Percentiles rank a stretch among this genome's conserved stretches.
These are phyloP conservation scores for Rhyacophila brunnea DNA, from an alignment of 1,140 invertebrate species.

Conservation along the genomic window DNA sequence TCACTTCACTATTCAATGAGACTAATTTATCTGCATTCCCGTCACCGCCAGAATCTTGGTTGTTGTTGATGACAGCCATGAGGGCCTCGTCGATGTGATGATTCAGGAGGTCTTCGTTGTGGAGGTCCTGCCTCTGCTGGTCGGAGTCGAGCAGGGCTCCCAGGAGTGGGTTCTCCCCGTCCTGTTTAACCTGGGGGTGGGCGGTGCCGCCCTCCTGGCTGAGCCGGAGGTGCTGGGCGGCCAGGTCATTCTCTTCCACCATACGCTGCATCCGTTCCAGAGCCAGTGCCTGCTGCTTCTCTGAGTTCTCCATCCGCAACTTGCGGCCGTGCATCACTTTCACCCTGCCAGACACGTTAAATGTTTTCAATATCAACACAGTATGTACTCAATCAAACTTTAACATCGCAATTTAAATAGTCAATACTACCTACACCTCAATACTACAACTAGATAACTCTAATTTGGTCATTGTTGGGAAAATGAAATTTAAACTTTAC, in stretches of 20 bases:
- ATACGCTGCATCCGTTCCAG: slow-evolving; percentile 51
- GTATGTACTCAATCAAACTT: too few species aligned
- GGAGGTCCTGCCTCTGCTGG: too few species aligned
- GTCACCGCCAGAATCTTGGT: not conserved
- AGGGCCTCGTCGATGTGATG: not conserved
- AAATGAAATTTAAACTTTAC: too few species aligned
- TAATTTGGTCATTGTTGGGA: too few species aligned
- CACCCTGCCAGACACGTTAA: slow-evolving; percentile 60
- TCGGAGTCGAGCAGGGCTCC: not conserved
- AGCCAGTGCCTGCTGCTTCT: slow-evolving; percentile 58
- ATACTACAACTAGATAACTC: too few species aligned
- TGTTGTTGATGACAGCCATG: not conserved
- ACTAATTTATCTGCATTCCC: not conserved
- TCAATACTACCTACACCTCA: too few species aligned
- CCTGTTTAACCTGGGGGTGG: slow-evolving; percentile 2
- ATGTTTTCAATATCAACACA: too few species aligned
- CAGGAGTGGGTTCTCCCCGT: not conserved
- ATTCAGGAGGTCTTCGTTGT: too few species aligned
- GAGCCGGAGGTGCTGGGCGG: slow-evolving; percentile 11
- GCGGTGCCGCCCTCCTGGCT: not conserved
- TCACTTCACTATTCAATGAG: too few species aligned
- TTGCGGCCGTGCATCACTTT: slow-evolving; percentile 75
- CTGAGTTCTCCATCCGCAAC: slow-evolving; percentile 68
- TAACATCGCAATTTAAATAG: too few species aligned
- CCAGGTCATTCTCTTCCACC: slow-evolving; percentile 44